phyloP scores from a whole-genome alignment of 2,888 invertebrate species.

The Craniophora ligustri region DNA sequence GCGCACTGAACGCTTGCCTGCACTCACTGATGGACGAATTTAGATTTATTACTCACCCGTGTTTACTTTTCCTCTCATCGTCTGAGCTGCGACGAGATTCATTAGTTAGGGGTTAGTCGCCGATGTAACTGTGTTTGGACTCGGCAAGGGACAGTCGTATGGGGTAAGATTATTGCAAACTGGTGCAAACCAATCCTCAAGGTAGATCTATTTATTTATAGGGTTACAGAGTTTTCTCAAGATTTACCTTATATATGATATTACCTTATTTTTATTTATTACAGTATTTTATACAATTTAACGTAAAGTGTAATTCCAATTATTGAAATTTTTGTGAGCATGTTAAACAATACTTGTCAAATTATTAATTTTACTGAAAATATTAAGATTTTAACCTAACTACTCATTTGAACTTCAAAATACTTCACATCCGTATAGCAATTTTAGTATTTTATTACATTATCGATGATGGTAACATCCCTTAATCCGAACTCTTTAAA shows the following conservation, averaged over 20 bases:
- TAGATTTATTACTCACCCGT: slow-evolving; percentile 72
- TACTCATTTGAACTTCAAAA: no score
- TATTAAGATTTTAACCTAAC: no score
- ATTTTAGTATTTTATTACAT: no score
- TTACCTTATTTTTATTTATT: no score
- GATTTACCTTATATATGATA: no score
- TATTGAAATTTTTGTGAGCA: no score
- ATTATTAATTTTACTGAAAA: no score
- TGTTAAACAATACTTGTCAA: no score
- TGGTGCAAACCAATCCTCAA: not conserved
- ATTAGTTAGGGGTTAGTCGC: slow-evolving; percentile 51
- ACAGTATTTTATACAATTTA: no score
- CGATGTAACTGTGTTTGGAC: slow-evolving; percentile 34
- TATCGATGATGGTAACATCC: slow-evolving; percentile 6
- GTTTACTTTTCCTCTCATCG: slow-evolving; percentile 65
- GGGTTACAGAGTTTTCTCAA: no score
- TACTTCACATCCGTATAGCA: no score
- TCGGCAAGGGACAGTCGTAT: slow-evolving; percentile 5
- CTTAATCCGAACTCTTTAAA: slow-evolving; percentile 4
- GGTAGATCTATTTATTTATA: not conserved
- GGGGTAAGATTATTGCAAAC: slow-evolving; percentile 1
- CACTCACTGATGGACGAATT: slow-evolving; percentile 72
- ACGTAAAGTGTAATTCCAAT: no score
- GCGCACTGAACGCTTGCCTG: slow-evolving; percentile 61
- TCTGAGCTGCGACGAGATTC: slow-evolving; percentile 56